A percentile compares a stretch with the other conserved stretches of the same genome.
These are phyloP conservation scores for Corythaixoides concolor DNA, from an alignment of 2,113 vertebrate species.

Conservation along the genomic window DNA sequence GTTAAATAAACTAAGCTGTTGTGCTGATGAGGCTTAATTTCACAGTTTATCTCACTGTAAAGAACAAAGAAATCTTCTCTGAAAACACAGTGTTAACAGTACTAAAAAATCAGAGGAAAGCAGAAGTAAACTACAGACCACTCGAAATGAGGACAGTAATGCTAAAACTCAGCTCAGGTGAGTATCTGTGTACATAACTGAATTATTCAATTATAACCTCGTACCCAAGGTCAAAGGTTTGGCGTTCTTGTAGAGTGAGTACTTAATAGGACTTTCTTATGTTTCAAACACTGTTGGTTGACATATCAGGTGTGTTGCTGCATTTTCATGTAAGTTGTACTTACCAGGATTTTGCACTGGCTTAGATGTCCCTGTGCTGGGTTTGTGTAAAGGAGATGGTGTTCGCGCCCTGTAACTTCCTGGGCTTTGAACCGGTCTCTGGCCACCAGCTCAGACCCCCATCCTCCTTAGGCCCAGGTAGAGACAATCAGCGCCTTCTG, in stretches of 20 bases:
- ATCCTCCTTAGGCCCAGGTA: too few species aligned
- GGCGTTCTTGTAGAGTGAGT: not conserved
- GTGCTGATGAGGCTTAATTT: slow-evolving; percentile 31
- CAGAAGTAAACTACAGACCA: not conserved
- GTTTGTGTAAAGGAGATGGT: too few species aligned
- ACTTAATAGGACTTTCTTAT: not conserved
- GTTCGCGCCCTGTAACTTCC: too few species aligned
- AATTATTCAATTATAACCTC: not conserved
- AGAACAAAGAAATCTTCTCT: slow-evolving; percentile 1
- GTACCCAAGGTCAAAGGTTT: not conserved
- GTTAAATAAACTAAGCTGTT: slow-evolving; percentile 33
- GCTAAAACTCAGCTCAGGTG: not conserved
- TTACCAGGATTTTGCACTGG: not conserved
- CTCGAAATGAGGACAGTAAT: not conserved
- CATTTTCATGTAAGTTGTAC: not conserved
- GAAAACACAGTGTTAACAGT: not conserved
- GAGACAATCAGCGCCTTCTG: too few species aligned
- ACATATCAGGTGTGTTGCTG: not conserved
- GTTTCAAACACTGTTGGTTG: not conserved
- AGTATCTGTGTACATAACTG: not conserved
- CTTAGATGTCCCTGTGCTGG: not conserved
- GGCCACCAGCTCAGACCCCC: too few species aligned
- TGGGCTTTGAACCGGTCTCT: too few species aligned
- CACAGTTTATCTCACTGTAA: slow-evolving; percentile 21
- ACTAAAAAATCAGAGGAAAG: not conserved